Evolutionary conservation across 2,888 invertebrate genomes (phyloP).

Genomic region (Pachymerium ferrugineum): DNA sequence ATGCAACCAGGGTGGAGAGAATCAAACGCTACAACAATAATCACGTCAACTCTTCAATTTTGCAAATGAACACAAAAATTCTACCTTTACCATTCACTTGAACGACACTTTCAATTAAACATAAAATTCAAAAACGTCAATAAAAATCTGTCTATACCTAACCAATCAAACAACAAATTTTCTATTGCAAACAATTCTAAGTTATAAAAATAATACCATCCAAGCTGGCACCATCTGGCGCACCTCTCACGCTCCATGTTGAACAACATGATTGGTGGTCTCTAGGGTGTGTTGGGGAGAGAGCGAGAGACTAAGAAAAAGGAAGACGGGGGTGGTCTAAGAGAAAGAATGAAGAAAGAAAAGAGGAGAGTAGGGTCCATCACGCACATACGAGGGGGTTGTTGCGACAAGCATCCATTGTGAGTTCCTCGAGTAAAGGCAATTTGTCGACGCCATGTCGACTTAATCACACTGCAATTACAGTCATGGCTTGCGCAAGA

Average conservation of each 20-base stretch:
- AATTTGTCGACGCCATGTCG: conserved; percentile 27
- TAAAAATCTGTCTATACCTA: background rate
- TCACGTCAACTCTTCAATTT: no score
- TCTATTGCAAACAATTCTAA: conserved; percentile 12
- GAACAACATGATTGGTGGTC: conserved; percentile 24
- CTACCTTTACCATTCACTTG: no score
- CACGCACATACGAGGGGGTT: conserved; percentile 6
- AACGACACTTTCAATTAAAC: no score
- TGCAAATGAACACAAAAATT: no score
- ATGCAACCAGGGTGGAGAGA: conserved; percentile 9
- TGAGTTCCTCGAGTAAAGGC: conserved; percentile 11
- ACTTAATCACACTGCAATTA: conserved; percentile 24
- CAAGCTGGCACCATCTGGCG: conserved; percentile 16
- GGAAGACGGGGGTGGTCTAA: background rate
- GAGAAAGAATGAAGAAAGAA: conserved; percentile 1
- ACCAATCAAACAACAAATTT: conserved; percentile 4
- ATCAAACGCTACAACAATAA: background rate
- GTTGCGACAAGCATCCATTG: conserved; percentile 27
- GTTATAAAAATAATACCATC: conserved; percentile 15
- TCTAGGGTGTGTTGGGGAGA: conserved; percentile 5
- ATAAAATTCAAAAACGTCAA: no score
- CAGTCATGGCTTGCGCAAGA: conserved; percentile 27
- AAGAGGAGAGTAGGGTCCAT: background rate
- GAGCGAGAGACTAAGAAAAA: background rate
- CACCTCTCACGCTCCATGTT: conserved; percentile 18